phyloP scores from a whole-genome alignment of 2,888 invertebrate genomes.

The Trypoxylon attenuatum region DNA sequence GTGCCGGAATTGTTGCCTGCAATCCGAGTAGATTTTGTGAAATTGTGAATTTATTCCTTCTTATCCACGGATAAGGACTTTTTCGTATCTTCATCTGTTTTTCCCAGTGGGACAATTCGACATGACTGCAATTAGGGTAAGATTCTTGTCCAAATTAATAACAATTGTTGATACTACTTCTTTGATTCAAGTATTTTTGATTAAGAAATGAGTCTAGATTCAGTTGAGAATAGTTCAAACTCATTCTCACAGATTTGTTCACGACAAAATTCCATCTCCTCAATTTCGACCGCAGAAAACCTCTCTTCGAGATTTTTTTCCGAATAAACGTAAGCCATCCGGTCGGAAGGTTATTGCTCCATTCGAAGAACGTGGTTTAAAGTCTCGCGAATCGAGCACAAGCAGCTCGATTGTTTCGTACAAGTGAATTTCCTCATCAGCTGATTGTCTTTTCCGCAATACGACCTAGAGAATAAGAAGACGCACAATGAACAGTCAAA shows the following conservation, averaged over 20 bases:
- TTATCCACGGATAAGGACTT: too few relatives aligned
- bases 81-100: too few relatives aligned
- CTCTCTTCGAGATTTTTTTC: too few relatives aligned
- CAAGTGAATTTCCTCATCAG: conserved; percentile 16
- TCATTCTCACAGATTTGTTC: too few relatives aligned
- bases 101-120: not conserved
- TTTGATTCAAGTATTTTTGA: not conserved
- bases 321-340: too few relatives aligned
- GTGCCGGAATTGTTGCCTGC: not conserved
- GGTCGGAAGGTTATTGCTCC: conserved; percentile 9
- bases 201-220: too few relatives aligned
- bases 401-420: not conserved
- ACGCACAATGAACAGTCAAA: not conserved
- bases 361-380: conserved; percentile 13
- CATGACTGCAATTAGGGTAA: too few relatives aligned
- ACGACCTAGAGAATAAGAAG: not conserved
- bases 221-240: too few relatives aligned
- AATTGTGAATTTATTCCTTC: not conserved
- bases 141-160: not conserved
- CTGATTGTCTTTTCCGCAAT: conserved; percentile 11
- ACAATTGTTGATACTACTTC: not conserved
- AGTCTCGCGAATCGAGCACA: not conserved
- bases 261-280: too few relatives aligned
- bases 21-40: not conserved
- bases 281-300: too few relatives aligned